Percentiles rank a stretch among this genome's conserved stretches.
Conservation (phyloP, 2,888 invertebrate species). For the Gortyna flavago region DNA sequence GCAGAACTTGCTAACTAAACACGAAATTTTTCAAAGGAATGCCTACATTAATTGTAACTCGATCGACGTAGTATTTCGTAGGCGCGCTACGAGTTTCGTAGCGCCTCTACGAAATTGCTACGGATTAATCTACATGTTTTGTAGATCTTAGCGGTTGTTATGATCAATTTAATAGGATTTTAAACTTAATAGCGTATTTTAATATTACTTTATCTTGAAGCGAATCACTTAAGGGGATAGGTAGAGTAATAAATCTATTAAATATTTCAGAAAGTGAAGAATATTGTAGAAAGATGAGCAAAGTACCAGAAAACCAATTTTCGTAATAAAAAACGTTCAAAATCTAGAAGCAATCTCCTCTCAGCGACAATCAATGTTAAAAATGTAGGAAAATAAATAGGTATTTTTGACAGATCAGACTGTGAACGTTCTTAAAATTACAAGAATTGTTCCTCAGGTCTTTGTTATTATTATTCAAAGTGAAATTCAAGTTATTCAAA, state of each 20-base stretch:
- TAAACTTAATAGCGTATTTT: background rate
- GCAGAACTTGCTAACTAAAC: constrained; percentile 33
- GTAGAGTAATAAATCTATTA: background rate
- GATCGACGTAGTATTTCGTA: constrained; percentile 28
- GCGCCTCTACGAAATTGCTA: constrained; percentile 37
- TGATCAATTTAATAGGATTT: constrained; percentile 14
- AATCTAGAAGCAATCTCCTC: background rate
- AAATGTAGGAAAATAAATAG: background rate
- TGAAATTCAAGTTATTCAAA: too few relatives aligned
- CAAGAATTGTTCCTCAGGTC: too few relatives aligned
- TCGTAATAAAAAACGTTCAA: background rate
- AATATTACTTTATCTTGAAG: constrained; percentile 12
- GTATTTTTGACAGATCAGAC: background rate
- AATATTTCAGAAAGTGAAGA: constrained; percentile 4
- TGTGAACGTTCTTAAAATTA: too few relatives aligned
- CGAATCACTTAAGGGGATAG: constrained; percentile 1
- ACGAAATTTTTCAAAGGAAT: constrained; percentile 20
- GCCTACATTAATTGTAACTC: constrained; percentile 31
- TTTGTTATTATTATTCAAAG: too few relatives aligned
- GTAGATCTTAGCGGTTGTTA: constrained; percentile 23
- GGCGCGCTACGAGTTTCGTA: constrained; percentile 46
- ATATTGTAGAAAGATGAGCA: background rate
- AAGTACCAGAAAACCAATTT: background rate
- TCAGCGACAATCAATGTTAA: background rate
- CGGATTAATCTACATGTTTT: constrained; percentile 34